phyloP scores from a whole-genome alignment of 2,888 invertebrate species.

The Dryocosmus kuriphilus region DNA sequence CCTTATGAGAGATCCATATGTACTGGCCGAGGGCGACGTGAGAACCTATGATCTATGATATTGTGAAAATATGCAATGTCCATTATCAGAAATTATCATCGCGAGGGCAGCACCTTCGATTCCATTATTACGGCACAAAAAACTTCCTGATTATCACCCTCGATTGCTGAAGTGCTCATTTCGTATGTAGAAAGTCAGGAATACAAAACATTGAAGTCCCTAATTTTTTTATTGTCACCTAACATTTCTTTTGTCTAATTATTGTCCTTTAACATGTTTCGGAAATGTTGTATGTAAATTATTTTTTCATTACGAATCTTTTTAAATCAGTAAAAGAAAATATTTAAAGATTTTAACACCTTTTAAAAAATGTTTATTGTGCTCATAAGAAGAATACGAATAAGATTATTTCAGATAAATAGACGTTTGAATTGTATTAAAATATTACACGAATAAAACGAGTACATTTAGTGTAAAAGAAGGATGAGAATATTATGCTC shows the following conservation, averaged over 20 bases:
- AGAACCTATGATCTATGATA: conserved; percentile 57
- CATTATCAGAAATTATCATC: conserved; percentile 67
- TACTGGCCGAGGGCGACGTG: conserved; percentile 54
- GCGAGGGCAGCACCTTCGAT: conserved; percentile 19
- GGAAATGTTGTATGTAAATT: too few relatives aligned
- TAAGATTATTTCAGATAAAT: too few relatives aligned
- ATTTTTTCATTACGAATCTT: too few relatives aligned
- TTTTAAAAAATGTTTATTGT: too few relatives aligned
- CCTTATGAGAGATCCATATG: conserved; percentile 65
- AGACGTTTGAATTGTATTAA: too few relatives aligned
- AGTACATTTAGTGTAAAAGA: too few relatives aligned
- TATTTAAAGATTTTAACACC: too few relatives aligned
- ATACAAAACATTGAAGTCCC: neutral
- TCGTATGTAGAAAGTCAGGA: neutral
- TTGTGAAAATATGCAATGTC: conserved; percentile 73
- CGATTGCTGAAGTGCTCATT: conserved; percentile 34
- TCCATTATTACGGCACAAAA: neutral
- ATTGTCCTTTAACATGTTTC: too few relatives aligned
- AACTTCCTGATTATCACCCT: neutral
- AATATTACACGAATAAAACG: neutral
- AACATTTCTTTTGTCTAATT: too few relatives aligned
- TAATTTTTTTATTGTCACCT: neutral
- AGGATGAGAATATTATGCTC: neutral
- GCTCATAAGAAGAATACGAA: too few relatives aligned
- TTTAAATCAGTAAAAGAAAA: too few relatives aligned